A percentile compares a stretch with the other conserved stretches of the same genome.
Conservation (phyloP, 2,888 invertebrate genomes). For the Nephrocerus scutellatus region DNA sequence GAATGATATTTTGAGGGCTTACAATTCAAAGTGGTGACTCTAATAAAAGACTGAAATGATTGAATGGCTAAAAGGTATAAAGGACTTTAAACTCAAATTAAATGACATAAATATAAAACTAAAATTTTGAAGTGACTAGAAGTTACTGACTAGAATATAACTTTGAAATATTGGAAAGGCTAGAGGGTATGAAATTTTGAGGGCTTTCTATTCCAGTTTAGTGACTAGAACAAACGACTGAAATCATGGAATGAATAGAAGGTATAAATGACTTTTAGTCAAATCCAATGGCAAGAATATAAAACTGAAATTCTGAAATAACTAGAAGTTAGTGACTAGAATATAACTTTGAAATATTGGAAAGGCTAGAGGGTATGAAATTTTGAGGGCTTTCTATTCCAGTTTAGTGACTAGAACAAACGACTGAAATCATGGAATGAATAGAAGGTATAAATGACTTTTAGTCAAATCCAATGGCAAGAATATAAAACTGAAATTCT, state of each 20-base stretch:
- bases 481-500: constrained; percentile 31
- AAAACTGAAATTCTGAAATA: constrained; percentile 27
- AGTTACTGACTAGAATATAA: too few species aligned
- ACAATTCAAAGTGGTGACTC: constrained; percentile 20
- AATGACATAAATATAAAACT: too few species aligned
- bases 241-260: too few species aligned
- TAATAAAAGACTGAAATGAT: constrained; percentile 4
- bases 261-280: too few species aligned
- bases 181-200: too few species aligned
- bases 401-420: constrained; percentile 12
- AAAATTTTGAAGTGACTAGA: too few species aligned
- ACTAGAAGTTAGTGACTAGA: constrained; percentile 10
- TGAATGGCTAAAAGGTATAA: too few species aligned
- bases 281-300: too few species aligned
- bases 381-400: neutral
- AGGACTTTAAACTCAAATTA: too few species aligned
- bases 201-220: too few species aligned
- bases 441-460: neutral
- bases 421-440: constrained; percentile 5
- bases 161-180: too few species aligned
- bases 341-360: constrained; percentile 18
- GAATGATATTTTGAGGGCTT: too few species aligned
- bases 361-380: constrained; percentile 5
- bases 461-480: constrained; percentile 15
- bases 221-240: constrained; percentile 17